A percentile compares a stretch with the other conserved stretches of the same genome.
Conservation (phyloP, 1,140 invertebrate species). For the Anadara kagoshimensis region DNA sequence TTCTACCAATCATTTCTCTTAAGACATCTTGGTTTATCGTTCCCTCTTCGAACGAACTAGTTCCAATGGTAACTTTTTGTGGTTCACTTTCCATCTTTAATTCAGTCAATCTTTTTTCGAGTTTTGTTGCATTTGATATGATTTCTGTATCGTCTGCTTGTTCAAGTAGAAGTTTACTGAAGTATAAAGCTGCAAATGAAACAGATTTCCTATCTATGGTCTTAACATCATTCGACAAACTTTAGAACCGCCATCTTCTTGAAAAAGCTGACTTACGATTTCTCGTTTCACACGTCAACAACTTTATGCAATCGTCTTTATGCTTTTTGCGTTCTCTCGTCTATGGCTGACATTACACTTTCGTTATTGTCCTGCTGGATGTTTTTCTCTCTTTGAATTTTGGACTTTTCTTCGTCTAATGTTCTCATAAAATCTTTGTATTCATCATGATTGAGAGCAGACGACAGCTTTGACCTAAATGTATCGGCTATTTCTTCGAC, state of each 20-base stretch:
- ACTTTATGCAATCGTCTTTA: constrained; percentile 15
- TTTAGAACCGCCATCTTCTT: not conserved
- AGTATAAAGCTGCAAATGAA: constrained; percentile 16
- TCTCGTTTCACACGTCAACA: constrained; percentile 22
- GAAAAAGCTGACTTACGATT: constrained; percentile 8
- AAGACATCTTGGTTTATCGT: not conserved
- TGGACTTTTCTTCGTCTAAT: constrained; percentile 6
- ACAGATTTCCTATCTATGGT: constrained; percentile 4
- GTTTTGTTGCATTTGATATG: constrained; percentile 14
- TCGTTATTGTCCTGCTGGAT: constrained; percentile 13
- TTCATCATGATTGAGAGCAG: constrained; percentile 6
- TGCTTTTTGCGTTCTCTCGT: constrained; percentile 10
- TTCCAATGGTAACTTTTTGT: not conserved
- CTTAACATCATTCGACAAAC: not conserved
- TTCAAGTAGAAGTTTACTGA: constrained; percentile 15
- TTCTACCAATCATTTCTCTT: constrained; percentile 19
- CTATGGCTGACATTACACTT: constrained; percentile 7
- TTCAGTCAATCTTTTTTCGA: constrained; percentile 4
- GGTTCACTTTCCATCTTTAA: not conserved
- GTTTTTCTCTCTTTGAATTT: constrained; percentile 8
- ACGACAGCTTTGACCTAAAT: constrained; percentile 9
- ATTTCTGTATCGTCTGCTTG: constrained; percentile 16
- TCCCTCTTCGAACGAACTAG: not conserved
- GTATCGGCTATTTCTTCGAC: constrained; percentile 6
- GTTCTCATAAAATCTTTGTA: constrained; percentile 3